Evolutionary conservation across 1,140 invertebrate species (phyloP).

Genomic region (Drosophila pallidifrons): DNA sequence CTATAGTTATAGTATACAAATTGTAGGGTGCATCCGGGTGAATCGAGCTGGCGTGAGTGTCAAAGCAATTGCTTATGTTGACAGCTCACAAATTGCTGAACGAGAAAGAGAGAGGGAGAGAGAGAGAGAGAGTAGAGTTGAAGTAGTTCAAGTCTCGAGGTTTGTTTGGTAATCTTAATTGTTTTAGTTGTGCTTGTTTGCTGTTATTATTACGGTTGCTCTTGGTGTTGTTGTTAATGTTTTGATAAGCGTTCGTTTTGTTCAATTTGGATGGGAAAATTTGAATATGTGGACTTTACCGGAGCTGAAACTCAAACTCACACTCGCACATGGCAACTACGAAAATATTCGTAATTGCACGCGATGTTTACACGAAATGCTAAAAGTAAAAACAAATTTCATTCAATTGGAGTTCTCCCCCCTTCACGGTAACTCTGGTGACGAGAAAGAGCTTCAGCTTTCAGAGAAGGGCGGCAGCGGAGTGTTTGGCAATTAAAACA

Average conservation of each 20-base stretch:
- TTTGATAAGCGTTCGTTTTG: constrained; percentile 72
- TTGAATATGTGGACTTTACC: constrained; percentile 14
- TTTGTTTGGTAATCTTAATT: constrained; percentile 61
- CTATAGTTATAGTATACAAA: too few species aligned
- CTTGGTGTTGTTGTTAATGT: constrained; percentile 40
- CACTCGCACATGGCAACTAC: constrained; percentile 11
- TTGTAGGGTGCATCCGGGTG: background rate
- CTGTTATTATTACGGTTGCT: constrained; percentile 30
- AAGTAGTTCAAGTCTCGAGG: constrained; percentile 9
- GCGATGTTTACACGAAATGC: constrained; percentile 73
- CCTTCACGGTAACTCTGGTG: constrained; percentile 14
- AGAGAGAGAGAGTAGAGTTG: background rate
- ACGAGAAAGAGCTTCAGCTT: constrained; percentile 2
- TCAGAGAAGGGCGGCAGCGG: constrained; percentile 2
- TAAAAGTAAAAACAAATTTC: constrained; percentile 40
- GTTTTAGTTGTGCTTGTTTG: constrained; percentile 41
- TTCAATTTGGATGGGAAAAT: constrained; percentile 56
- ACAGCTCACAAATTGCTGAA: background rate
- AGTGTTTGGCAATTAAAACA: constrained; percentile 51
- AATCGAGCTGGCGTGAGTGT: background rate
- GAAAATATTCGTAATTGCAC: constrained; percentile 70
- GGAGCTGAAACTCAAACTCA: background rate
- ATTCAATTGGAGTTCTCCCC: constrained; percentile 39
- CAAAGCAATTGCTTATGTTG: background rate
- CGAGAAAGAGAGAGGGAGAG: background rate